phyloP scores from a whole-genome alignment of 2,113 vertebrate genomes.

The Salvelinus alpinus region DNA sequence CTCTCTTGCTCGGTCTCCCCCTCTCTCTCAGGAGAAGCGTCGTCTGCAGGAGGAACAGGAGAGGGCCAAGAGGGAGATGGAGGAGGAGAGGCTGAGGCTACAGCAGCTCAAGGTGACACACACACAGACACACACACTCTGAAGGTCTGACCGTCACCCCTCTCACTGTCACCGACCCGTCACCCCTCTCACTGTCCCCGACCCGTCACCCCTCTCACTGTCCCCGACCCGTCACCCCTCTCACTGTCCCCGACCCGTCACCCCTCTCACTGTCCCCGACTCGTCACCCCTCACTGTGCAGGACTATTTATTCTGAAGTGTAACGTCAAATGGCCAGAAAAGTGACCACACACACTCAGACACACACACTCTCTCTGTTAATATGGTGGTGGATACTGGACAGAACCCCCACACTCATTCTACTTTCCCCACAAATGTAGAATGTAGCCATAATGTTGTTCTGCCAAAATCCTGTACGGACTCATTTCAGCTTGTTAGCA shows the following conservation, averaged over 20 bases:
- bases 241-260: neutral
- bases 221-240: neutral
- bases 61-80: conserved; percentile 77
- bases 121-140: conserved; percentile 1
- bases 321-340: too few species aligned
- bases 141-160: neutral
- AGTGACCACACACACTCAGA: neutral
- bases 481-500: conserved; percentile 40
- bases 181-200: neutral
- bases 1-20: conserved; percentile 1
- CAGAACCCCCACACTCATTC: neutral
- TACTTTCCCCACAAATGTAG: neutral
- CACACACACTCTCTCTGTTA: neutral
- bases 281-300: too few species aligned
- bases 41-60: conserved; percentile 81
- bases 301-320: too few species aligned
- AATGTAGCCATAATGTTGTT: conserved; percentile 20
- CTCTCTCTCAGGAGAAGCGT: conserved; percentile 76
- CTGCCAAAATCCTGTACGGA: conserved; percentile 23
- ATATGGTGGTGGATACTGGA: neutral
- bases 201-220: too few species aligned
- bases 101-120: conserved; percentile 81
- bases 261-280: too few species aligned
- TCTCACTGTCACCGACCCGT: neutral
- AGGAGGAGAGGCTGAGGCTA: conserved; percentile 81